phyloP scores from a whole-genome alignment of 2,113 vertebrate genomes.

The Passer domesticus region DNA sequence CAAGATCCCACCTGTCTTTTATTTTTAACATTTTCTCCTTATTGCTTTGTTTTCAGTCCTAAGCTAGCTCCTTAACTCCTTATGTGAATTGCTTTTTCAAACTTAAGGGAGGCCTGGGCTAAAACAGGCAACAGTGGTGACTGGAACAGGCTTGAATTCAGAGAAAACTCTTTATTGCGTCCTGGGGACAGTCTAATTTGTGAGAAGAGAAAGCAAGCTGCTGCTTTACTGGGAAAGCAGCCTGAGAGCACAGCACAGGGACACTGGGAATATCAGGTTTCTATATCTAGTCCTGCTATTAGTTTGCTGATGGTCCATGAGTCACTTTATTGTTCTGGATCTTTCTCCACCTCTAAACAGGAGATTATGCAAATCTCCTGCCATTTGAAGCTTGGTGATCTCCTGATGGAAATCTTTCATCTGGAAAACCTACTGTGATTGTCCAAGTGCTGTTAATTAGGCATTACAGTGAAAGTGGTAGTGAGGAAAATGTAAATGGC shows the following conservation, averaged over 20 bases:
- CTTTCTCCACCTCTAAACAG: neutral
- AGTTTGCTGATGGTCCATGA: neutral
- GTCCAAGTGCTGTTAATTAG: neutral
- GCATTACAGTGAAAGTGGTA: neutral
- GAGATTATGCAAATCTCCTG: neutral
- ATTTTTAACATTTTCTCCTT: neutral
- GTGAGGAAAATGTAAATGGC: neutral
- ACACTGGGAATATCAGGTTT: neutral
- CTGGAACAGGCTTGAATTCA: neutral
- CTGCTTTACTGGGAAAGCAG: neutral
- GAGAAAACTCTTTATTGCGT: neutral
- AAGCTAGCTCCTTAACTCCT: neutral
- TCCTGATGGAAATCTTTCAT: neutral
- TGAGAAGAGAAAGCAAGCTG: neutral
- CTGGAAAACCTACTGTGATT: neutral
- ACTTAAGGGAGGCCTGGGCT: neutral
- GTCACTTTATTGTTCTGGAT: neutral
- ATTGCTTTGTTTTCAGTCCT: conserved; percentile 2
- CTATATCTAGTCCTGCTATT: neutral
- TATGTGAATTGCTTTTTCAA: neutral
- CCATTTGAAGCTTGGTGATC: neutral
- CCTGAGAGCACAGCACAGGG: neutral
- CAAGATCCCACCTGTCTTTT: neutral
- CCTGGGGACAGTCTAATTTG: neutral
- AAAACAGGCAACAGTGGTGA: neutral